Evolutionary conservation across 2,113 vertebrate species (phyloP).

Genomic region (Pavo muticus): DNA sequence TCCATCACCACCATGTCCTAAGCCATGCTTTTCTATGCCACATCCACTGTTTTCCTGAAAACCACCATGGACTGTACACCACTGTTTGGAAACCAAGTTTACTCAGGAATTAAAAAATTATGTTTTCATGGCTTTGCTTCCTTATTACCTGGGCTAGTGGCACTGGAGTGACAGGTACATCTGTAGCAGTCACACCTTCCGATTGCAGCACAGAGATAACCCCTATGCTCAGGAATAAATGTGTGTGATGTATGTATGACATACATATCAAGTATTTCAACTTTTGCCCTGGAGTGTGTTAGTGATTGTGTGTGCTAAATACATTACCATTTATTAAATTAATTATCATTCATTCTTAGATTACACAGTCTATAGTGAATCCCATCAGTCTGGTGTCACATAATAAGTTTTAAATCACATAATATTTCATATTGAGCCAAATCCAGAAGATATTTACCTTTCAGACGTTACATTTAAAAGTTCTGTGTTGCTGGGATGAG

Average conservation of each 20-base stretch:
- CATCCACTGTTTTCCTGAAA: no score
- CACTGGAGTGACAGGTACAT: background rate
- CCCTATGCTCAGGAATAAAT: background rate
- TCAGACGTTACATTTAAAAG: background rate
- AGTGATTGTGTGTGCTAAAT: constrained; percentile 32
- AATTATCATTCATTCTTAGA: constrained; percentile 39
- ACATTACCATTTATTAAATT: constrained; percentile 45
- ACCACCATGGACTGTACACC: background rate
- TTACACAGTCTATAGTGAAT: background rate
- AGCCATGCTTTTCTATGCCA: no score
- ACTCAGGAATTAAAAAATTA: background rate
- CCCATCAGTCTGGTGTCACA: constrained; percentile 7
- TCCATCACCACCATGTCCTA: no score
- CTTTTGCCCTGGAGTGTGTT: constrained; percentile 18
- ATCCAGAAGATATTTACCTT: constrained; percentile 23
- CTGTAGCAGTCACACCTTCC: background rate
- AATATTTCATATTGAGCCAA: background rate
- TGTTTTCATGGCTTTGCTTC: background rate
- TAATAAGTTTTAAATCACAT: constrained; percentile 27
- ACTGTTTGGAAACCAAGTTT: background rate
- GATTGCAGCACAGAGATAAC: background rate
- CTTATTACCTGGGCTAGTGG: background rate
- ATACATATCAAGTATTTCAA: constrained; percentile 13
- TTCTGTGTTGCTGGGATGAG: background rate
- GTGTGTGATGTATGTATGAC: background rate